Evolutionary conservation across 1,140 invertebrate genomes (phyloP), one percentile per base, ranked within the genome.

Genomic region (Schmidtea mediterranea): DNA sequence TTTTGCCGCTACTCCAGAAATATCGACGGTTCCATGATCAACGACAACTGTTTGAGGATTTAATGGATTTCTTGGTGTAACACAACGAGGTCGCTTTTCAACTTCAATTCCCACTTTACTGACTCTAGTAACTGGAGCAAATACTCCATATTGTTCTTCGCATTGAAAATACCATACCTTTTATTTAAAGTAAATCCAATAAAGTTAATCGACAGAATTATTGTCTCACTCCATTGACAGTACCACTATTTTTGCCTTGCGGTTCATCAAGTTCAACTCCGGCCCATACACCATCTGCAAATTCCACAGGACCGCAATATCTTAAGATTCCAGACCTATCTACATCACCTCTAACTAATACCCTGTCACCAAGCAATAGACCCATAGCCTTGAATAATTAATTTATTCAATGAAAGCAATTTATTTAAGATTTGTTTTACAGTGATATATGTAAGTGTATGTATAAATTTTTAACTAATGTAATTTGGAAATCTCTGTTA

Each of bases 71-170:
- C 51, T 1, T 53, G 52, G 46, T 59, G 37, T 24, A 50, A 36
- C 9, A 21, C 15, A 13, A 13, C 9, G 26, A 12, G 51, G 50
- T 6, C 43, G 21, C 5, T 13, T 19, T 15, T 15, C 15, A 45
- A 22, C n/a, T 45, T 45, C 26, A 6, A 43, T 38, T 39, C 58
- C 58, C 16, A 58, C 57, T 46, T 63, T 67, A n/a, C 57, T 54
- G 22, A 69, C 61, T 52, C 68, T 68, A 49, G 57, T 62, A 26
- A 69, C 56, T 26, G 67, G 67, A 37, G 65, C 66, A 62, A 69
- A 69, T 22, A 69, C 65, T 37, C 64, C 65, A 53, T 64, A 58
- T 51, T 58, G 60, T 2, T 52, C 49, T 22, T 62, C 53, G 53
- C 63, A 66, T 26, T 52, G 56, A 51, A 65, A 66, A 46, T 66